These are phyloP conservation scores for Syrphus vitripennis DNA, from an alignment of 2,888 invertebrate species.

Conservation along the genomic window DNA sequence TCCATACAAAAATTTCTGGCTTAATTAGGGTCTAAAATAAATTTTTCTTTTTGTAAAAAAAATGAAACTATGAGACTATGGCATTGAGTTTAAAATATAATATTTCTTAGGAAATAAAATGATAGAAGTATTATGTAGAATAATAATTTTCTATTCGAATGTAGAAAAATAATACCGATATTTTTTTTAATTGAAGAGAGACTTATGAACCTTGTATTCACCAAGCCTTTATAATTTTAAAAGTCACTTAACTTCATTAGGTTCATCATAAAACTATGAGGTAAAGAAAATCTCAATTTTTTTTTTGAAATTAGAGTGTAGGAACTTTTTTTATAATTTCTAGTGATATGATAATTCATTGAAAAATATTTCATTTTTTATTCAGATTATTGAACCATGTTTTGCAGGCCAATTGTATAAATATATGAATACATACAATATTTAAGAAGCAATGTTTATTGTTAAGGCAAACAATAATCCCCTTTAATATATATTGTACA, in stretches of 20 bases:
- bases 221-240: no score
- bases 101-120: background rate
- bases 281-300: no score
- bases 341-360: no score
- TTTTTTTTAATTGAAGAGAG: background rate
- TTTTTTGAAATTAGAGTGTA: no score
- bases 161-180: background rate
- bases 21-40: background rate
- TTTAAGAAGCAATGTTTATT: background rate
- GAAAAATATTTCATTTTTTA: background rate
- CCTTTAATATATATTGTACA: background rate
- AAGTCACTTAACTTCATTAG: no score
- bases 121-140: background rate
- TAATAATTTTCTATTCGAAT: background rate
- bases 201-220: no score
- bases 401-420: no score
- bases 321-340: no score
- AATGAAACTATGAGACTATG: background rate
- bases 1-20: background rate
- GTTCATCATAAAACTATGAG: no score
- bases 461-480: background rate
- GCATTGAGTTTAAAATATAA: background rate
- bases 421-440: no score
- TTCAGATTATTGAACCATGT: background rate
- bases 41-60: background rate